These are phyloP conservation scores for Nemotelus pantherinus DNA, from an alignment of 2,888 invertebrate species.

Conservation along the genomic window DNA sequence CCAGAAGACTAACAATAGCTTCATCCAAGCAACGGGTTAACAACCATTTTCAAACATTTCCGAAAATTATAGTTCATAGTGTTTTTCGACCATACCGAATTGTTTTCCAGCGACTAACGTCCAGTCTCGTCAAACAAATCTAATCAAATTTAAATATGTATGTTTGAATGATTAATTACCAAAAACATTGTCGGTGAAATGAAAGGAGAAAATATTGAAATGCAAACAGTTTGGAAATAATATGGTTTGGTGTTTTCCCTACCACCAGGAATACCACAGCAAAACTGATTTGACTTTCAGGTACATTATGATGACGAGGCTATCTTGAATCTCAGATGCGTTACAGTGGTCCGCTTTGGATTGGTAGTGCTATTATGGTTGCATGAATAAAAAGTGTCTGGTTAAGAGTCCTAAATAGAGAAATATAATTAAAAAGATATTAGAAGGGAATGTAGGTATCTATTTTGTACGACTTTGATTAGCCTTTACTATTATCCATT, in stretches of 20 bases:
- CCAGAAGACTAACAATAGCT: too few relatives aligned
- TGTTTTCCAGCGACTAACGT: slow-evolving; percentile 14
- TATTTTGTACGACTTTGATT: too few relatives aligned
- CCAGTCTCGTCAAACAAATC: slow-evolving; percentile 28
- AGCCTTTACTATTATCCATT: too few relatives aligned
- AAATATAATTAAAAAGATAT: slow-evolving; percentile 40
- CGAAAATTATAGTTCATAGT: not conserved
- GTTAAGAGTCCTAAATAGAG: not conserved
- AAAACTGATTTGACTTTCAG: not conserved
- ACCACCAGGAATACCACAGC: not conserved
- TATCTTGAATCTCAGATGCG: not conserved
- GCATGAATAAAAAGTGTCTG: slow-evolving; percentile 15
- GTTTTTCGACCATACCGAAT: slow-evolving; percentile 14
- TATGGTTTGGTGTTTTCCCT: slow-evolving; percentile 10
- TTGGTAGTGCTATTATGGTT: not conserved
- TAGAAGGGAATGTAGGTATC: not conserved
- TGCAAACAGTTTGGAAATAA: slow-evolving; percentile 19
- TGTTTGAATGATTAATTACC: slow-evolving; percentile 39
- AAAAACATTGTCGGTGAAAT: slow-evolving; percentile 7
- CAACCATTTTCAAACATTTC: not conserved
- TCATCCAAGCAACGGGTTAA: not conserved
- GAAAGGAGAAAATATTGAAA: not conserved
- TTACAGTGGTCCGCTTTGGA: not conserved
- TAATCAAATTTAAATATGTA: slow-evolving; percentile 43
- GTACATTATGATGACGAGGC: not conserved